Evolutionary conservation across 1,140 invertebrate genomes (phyloP).

Genomic region (Xylocopa sonorina): DNA sequence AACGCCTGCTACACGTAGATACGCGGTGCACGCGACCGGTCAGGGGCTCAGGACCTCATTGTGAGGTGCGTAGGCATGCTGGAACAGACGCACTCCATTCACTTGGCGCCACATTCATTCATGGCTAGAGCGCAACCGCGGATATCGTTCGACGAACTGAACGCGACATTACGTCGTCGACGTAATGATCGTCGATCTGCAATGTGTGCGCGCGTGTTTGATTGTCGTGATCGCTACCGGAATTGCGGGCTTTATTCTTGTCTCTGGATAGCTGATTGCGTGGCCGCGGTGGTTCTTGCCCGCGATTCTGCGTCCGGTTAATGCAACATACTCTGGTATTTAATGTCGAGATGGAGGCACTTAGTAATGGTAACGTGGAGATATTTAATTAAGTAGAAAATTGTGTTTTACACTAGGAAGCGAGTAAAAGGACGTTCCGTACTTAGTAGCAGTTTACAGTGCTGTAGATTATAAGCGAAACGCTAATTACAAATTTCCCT

Average conservation of each 20-base stretch:
- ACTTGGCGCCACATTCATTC: slow-evolving; percentile 82
- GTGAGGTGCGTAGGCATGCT: slow-evolving; percentile 72
- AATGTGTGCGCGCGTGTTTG: background rate
- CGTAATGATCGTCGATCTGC: slow-evolving; percentile 43
- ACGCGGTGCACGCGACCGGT: slow-evolving; percentile 25
- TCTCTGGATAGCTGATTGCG: background rate
- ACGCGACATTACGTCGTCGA: slow-evolving; percentile 19
- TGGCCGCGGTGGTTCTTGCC: background rate
- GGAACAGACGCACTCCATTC: slow-evolving; percentile 80
- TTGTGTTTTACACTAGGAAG: no score
- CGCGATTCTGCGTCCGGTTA: background rate
- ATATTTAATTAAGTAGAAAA: slow-evolving; percentile 9
- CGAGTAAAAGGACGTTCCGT: background rate
- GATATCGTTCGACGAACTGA: slow-evolving; percentile 38
- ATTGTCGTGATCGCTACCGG: slow-evolving; percentile 32
- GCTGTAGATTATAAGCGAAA: no score
- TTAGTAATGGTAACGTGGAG: background rate
- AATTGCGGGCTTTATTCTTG: slow-evolving; percentile 29
- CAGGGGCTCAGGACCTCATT: slow-evolving; percentile 37
- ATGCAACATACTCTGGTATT: background rate
- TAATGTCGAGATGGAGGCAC: background rate
- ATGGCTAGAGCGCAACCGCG: slow-evolving; percentile 65
- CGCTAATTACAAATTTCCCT: no score
- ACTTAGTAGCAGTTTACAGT: no score
- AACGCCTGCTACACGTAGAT: slow-evolving; percentile 36